A percentile compares a stretch with the other conserved stretches of the same genome.
Conservation (phyloP, 2,113 vertebrate genomes). For the Girardinichthys multiradiatus region DNA sequence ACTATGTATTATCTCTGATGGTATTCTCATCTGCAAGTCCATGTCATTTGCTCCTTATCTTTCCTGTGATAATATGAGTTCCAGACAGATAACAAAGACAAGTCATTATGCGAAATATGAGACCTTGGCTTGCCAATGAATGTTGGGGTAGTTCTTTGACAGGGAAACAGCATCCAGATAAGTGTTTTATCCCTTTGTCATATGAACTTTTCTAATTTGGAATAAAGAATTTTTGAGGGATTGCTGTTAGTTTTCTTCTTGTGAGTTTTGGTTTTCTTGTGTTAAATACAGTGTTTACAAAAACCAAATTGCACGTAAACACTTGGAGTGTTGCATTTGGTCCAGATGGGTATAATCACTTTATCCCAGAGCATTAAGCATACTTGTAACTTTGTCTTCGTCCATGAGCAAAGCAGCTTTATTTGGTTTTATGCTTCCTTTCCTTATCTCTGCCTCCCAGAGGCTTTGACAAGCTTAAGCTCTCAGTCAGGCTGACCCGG, state of each 20-base stretch:
- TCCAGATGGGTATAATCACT: slow-evolving; percentile 47
- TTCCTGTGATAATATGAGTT: slow-evolving; percentile 59
- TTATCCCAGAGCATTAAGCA: slow-evolving; percentile 47
- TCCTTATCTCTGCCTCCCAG: slow-evolving; percentile 63
- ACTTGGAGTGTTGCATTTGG: slow-evolving; percentile 17
- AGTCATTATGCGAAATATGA: slow-evolving; percentile 59
- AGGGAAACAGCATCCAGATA: slow-evolving; percentile 15
- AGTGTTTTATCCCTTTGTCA: not conserved
- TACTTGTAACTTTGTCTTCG: slow-evolving; percentile 52
- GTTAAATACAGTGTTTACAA: not conserved
- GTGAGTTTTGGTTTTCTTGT: not conserved
- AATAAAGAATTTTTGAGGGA: not conserved
- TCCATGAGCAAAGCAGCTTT: slow-evolving; percentile 65
- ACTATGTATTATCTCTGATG: not conserved
- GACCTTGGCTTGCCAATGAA: slow-evolving; percentile 53
- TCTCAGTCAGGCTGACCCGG: slow-evolving; percentile 47
- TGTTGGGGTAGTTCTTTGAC: slow-evolving; percentile 20
- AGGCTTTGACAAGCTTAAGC: slow-evolving; percentile 52
- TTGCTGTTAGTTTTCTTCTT: not conserved
- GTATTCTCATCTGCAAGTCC: slow-evolving; percentile 36
- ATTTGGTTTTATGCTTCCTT: slow-evolving; percentile 64
- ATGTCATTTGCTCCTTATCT: slow-evolving; percentile 36
- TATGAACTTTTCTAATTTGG: not conserved
- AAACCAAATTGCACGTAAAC: slow-evolving; percentile 10
- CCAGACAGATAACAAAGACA: slow-evolving; percentile 45